Evolutionary conservation across 2,888 invertebrate genomes (phyloP), one percentile per base, ranked within the genome.

Genomic region (Acrobasis suavella): DNA sequence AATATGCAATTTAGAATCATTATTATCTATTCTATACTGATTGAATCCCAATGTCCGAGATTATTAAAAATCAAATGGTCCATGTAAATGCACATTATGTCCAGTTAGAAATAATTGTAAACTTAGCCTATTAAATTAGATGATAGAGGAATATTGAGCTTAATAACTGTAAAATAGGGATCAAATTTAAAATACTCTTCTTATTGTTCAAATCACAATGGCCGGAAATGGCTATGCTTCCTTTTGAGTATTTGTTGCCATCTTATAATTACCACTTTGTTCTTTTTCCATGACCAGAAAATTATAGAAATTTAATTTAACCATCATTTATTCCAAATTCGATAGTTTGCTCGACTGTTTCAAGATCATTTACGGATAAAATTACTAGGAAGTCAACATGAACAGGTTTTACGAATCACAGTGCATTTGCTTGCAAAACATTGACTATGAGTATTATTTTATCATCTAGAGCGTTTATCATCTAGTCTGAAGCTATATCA

Each of bases 181-280:
- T 56, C 56, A 56, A 56, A 56, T 56, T 56, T 22, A 42, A 32
- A 32, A 56, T 42, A 56, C 22, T 56, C 14, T 42, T 46, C 56
- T 56, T 16, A 42, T 56, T 56, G 56, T 56, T 56, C 42, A 14
- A 22, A 42, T 60, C 60, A 60, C 60, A 60, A 60, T 60, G 51
- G 60, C 50, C 39, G 51, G 60, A 60, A 51, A 60, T 60, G 14
- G 51, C 51, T 17, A 32, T 50, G 42, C 51, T 60, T 60, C 60
- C 60, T 51, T 60, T 60, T 51, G 39, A 60, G 60, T 60, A 51
- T 60, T 39, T 51, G 60, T 51, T 60, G 51, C 59, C 51, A 60
- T 60, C 60, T 60, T 60, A 60, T 60, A 60, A 60, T 60, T 51
- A 59, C 59, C 42, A 60, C 51, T 60, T 60, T 60, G 60, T 60